These are phyloP conservation scores for Drosophila nigrodunni DNA, from an alignment of 1,140 invertebrate species.

Conservation along the genomic window DNA sequence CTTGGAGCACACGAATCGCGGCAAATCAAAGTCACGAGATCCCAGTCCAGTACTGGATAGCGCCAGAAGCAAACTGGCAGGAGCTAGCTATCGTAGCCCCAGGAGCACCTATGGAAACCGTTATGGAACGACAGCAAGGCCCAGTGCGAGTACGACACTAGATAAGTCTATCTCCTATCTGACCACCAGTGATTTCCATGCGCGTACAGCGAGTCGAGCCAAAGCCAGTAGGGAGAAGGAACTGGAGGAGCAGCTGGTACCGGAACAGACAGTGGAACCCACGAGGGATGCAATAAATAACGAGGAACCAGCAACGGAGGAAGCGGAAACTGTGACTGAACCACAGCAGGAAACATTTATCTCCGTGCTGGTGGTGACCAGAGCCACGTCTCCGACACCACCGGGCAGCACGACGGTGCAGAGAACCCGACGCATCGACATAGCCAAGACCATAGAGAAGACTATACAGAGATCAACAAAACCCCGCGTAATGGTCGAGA, in stretches of 20 bases:
- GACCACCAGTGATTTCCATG: slow-evolving; percentile 78
- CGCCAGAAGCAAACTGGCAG: slow-evolving; percentile 57
- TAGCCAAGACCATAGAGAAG: slow-evolving; percentile 89
- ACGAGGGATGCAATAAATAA: slow-evolving; percentile 5
- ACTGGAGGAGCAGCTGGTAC: slow-evolving; percentile 36
- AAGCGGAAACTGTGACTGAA: not conserved
- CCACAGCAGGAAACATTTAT: slow-evolving; percentile 81
- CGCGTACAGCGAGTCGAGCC: slow-evolving; percentile 72
- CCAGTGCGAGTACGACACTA: slow-evolving; percentile 40
- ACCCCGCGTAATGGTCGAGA: slow-evolving; percentile 86
- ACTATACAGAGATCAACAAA: slow-evolving; percentile 87
- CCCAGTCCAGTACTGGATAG: slow-evolving; percentile 72
- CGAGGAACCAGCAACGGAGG: not conserved
- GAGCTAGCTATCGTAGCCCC: slow-evolving; percentile 44
- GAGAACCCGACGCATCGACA: slow-evolving; percentile 88
- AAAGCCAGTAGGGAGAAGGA: slow-evolving; percentile 70
- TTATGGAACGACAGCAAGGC: slow-evolving; percentile 34
- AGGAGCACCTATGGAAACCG: slow-evolving; percentile 65
- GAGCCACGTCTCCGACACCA: slow-evolving; percentile 91
- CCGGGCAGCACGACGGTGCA: slow-evolving; percentile 87
- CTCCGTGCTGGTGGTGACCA: slow-evolving; percentile 88
- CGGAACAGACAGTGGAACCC: slow-evolving; percentile 19
- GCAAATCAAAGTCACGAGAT: slow-evolving; percentile 64
- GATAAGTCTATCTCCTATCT: slow-evolving; percentile 76
- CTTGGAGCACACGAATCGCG: slow-evolving; percentile 74